phyloP scores from a whole-genome alignment of 2,797 vertebrate genomes.

The Melopsittacus undulatus region DNA sequence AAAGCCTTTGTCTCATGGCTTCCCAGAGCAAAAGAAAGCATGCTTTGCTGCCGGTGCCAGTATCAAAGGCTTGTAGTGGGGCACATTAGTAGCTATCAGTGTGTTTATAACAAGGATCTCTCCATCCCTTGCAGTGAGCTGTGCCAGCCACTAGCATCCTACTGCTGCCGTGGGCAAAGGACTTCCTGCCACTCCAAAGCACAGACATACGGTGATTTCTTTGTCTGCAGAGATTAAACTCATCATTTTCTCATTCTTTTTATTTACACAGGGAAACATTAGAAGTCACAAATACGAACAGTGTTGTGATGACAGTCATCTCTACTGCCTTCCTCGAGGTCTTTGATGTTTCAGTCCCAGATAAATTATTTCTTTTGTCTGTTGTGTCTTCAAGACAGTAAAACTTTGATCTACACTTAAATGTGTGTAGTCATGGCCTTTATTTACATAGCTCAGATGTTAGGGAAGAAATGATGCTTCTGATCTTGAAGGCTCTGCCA shows the following conservation, averaged over 20 bases:
- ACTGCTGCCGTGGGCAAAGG: fast-evolving
- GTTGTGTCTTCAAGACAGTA: background rate
- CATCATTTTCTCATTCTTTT: background rate
- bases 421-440: background rate
- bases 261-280: background rate
- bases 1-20: background rate
- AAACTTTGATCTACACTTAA: background rate
- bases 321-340: background rate
- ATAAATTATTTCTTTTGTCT: background rate
- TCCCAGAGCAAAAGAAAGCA: background rate
- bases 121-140: background rate
- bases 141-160: background rate
- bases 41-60: fast-evolving
- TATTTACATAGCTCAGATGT: background rate
- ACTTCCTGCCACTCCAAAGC: background rate
- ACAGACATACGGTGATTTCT: fast-evolving
- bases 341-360: background rate
- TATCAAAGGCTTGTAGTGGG: background rate
- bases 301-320: background rate
- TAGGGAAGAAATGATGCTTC: background rate
- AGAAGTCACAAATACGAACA: background rate
- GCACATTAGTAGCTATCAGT: fast-evolving
- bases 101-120: background rate
- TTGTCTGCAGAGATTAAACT: background rate
- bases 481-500: background rate